phyloP scores from a whole-genome alignment of 2,113 vertebrate species.

The Addax nasomaculatus region DNA sequence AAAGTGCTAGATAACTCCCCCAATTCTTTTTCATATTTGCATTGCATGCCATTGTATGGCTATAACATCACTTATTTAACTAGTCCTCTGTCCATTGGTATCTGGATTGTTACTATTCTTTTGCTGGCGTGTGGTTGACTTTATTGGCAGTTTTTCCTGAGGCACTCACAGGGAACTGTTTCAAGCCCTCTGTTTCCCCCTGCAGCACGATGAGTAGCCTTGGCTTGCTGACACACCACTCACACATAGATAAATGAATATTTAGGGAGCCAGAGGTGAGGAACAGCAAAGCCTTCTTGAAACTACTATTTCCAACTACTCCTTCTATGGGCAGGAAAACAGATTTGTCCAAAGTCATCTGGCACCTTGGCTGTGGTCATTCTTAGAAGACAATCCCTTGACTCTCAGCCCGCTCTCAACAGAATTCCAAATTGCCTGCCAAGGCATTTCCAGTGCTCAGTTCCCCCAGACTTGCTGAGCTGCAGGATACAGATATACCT shows the following conservation, averaged over 20 bases:
- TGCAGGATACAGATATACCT: not conserved
- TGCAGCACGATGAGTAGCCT: no score
- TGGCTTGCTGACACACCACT: not conserved
- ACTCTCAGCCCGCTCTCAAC: not conserved
- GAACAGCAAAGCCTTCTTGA: not conserved
- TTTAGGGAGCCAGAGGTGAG: not conserved
- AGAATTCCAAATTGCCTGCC: not conserved
- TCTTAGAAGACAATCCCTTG: not conserved
- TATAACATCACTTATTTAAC: not conserved
- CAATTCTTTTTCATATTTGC: not conserved
- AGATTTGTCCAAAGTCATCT: not conserved
- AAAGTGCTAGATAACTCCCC: not conserved
- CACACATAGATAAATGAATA: not conserved
- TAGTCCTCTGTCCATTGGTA: not conserved
- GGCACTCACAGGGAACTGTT: not conserved
- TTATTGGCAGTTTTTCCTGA: not conserved
- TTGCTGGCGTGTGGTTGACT: not conserved
- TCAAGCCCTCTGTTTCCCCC: not conserved
- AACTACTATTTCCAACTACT: not conserved
- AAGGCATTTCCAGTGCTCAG: not conserved
- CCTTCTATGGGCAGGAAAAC: not conserved
- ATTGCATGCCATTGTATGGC: not conserved
- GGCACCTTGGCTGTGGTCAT: not conserved
- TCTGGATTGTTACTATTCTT: not conserved
- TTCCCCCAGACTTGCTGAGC: not conserved